These are phyloP conservation scores for Todiramphus saurophagus DNA, from an alignment of 2,113 vertebrate species.

Conservation along the genomic window DNA sequence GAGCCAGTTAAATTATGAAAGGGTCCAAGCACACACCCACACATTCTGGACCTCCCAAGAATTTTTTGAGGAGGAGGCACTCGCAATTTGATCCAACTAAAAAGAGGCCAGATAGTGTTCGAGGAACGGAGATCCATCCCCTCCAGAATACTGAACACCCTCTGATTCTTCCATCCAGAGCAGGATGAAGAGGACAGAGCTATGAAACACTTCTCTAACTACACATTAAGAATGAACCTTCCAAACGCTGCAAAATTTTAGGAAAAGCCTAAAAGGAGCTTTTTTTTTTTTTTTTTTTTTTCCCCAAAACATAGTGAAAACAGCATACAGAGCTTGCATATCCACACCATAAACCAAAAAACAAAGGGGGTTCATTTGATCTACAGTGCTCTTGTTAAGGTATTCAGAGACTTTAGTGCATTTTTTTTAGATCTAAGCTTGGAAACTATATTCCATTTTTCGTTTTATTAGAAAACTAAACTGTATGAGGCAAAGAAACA, in stretches of 20 bases:
- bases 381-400: conserved; percentile 46
- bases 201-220: not conserved
- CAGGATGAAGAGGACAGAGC: not conserved
- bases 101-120: not conserved
- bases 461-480: conserved; percentile 64
- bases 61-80: not conserved
- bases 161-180: not conserved
- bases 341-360: conserved; percentile 35
- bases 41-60: not conserved
- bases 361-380: not conserved
- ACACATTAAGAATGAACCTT: not conserved
- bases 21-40: not conserved
- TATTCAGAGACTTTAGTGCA: conserved; percentile 39
- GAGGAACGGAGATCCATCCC: not conserved
- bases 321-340: not conserved
- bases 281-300: not conserved
- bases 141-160: not conserved
- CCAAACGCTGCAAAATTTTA: conserved; percentile 17
- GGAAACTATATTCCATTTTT: conserved; percentile 38
- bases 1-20: not conserved
- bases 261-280: not conserved
- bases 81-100: not conserved
- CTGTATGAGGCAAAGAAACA: conserved; percentile 58
- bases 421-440: conserved; percentile 56
- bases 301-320: not conserved